phyloP scores from a whole-genome alignment of 2,113 vertebrate genomes.

The Aphelocoma coerulescens region DNA sequence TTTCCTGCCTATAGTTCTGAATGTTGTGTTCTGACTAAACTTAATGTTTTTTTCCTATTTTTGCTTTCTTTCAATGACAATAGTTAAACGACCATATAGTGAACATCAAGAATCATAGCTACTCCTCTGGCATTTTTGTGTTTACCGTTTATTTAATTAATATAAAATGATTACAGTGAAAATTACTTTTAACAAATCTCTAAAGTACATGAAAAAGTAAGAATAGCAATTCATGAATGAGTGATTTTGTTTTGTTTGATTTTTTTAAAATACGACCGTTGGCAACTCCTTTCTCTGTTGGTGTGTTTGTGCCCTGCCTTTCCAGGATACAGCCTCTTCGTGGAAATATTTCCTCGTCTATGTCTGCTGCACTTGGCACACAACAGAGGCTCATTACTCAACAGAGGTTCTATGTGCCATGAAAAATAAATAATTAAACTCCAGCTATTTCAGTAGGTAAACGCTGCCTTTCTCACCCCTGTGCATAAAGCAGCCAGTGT shows the following conservation, averaged over 20 bases:
- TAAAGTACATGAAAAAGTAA: not conserved
- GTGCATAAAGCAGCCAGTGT: not conserved
- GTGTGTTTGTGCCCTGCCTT: not conserved
- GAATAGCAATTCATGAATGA: not conserved
- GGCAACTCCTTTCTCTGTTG: not conserved
- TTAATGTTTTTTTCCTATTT: not conserved
- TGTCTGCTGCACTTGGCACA: not conserved
- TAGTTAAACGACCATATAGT: not conserved
- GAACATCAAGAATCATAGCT: not conserved
- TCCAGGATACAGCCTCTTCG: not conserved
- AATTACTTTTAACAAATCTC: not conserved
- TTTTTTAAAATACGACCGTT: not conserved
- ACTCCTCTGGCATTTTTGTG: not conserved
- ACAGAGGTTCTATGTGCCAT: not conserved
- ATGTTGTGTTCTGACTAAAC: not conserved
- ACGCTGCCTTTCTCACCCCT: not conserved
- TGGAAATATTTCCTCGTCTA: not conserved
- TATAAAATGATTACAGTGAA: not conserved
- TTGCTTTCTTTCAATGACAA: not conserved
- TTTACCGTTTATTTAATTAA: not conserved
- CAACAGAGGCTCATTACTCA: not conserved
- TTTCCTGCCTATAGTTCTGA: not conserved
- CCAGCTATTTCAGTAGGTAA: not conserved
- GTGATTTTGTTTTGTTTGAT: not conserved
- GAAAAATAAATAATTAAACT: not conserved